Conservation (phyloP, 1,140 invertebrate species). For the Charaxes varanes region DNA sequence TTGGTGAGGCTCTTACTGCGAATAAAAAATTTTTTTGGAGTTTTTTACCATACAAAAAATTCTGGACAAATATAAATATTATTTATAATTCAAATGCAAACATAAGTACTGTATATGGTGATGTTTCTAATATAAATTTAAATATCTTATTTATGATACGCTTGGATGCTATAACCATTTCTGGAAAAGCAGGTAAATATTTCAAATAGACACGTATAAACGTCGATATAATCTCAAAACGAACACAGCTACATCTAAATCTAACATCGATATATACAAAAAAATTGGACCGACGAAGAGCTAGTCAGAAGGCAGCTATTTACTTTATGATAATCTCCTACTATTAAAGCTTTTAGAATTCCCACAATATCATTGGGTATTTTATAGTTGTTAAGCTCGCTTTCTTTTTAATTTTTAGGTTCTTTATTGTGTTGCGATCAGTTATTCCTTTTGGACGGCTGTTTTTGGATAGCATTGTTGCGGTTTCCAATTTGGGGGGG, state of each 20-base stretch:
- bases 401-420: constrained; percentile 49
- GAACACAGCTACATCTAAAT: constrained; percentile 30
- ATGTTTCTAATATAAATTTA: too few relatives aligned
- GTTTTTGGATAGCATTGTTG: constrained; percentile 16
- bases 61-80: too few relatives aligned
- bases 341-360: constrained; percentile 30
- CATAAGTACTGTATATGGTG: too few relatives aligned
- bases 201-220: too few relatives aligned
- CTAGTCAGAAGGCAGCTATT: constrained; percentile 21
- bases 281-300: constrained; percentile 23
- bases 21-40: too few relatives aligned
- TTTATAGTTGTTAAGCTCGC: constrained; percentile 34
- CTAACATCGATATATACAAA: constrained; percentile 31
- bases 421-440: constrained; percentile 22
- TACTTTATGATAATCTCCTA: constrained; percentile 6
- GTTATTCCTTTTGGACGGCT: constrained; percentile 17
- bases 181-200: too few relatives aligned
- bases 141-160: too few relatives aligned
- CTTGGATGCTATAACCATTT: too few relatives aligned
- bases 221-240: constrained; percentile 30
- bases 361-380: constrained; percentile 9
- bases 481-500: constrained; percentile 19
- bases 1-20: too few relatives aligned
- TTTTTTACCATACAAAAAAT: too few relatives aligned
- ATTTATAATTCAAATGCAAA: too few relatives aligned